A percentile compares a stretch with the other conserved stretches of the same genome.
Evolutionary conservation across 1,140 invertebrate species (phyloP).

Genomic region (Gonioctena quinquepunctata): DNA sequence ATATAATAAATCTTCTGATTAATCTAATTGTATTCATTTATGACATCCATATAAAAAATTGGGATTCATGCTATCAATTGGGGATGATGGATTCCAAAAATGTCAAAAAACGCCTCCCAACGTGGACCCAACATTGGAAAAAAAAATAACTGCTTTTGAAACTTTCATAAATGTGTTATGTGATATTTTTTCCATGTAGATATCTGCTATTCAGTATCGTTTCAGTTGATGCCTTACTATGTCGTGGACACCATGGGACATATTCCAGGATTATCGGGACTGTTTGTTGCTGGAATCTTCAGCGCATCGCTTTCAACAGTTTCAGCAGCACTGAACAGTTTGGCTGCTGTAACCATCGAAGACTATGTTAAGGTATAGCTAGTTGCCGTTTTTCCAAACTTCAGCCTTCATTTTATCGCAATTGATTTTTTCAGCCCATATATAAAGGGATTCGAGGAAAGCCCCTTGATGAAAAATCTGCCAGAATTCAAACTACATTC

Average conservation of each 20-base stretch:
- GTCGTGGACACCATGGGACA: conserved; percentile 74
- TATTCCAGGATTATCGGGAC: conserved; percentile 73
- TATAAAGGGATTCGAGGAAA: conserved; percentile 43
- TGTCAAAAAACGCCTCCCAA: no score
- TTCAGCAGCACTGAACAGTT: conserved; percentile 81
- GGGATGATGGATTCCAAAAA: no score
- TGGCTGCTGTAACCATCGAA: conserved; percentile 85
- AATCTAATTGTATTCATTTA: no score
- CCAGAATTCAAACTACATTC: conserved; percentile 61
- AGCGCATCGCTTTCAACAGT: conserved; percentile 84
- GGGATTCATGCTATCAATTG: no score
- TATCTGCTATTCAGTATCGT: no score
- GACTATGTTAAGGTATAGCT: conserved; percentile 70
- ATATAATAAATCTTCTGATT: no score
- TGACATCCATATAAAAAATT: no score
- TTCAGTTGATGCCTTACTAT: conserved; percentile 72
- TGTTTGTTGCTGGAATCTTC: conserved; percentile 84
- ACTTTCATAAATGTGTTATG: no score
- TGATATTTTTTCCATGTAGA: no score
- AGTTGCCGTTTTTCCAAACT: background rate
- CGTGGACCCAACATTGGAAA: background rate
- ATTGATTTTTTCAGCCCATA: conserved; percentile 52
- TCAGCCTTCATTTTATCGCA: no score
- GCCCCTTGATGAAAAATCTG: conserved; percentile 39
- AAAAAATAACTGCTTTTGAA: no score